Conservation (phyloP, 92 coral and sea anemone genomes). For the Epizoanthus rinbou region DNA sequence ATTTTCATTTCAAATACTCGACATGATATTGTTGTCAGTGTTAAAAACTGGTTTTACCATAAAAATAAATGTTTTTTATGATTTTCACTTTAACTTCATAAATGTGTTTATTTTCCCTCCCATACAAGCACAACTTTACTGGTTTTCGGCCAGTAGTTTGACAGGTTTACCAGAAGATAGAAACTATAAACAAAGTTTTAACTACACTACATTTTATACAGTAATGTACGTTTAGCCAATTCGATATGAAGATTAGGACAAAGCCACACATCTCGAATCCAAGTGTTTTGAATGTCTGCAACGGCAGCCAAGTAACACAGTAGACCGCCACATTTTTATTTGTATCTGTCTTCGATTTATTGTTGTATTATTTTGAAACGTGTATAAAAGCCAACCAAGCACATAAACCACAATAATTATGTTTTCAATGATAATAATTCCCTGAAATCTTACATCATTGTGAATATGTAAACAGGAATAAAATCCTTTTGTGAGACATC, state of each 20-base stretch:
- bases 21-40: not conserved
- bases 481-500: conserved; percentile 20
- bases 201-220: not conserved
- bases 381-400: conserved; percentile 1
- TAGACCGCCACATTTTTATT: not conserved
- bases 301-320: not conserved
- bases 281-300: not conserved
- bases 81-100: not conserved
- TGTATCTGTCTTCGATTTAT: not conserved
- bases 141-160: conserved; percentile 20
- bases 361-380: conserved; percentile 18
- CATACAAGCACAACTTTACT: conserved; percentile 4
- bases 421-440: conserved; percentile 27
- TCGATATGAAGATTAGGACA: not conserved
- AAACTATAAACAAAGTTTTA: not conserved
- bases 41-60: not conserved
- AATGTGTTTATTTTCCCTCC: not conserved
- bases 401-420: not conserved
- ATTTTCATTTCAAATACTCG: not conserved
- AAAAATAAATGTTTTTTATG: not conserved
- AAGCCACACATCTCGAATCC: too few species aligned
- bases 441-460: conserved; percentile 42
- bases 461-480: conserved; percentile 33
- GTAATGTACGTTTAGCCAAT: not conserved
- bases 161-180: conserved; percentile 4